These are phyloP conservation scores for Dromius quadrimaculatus DNA, from an alignment of 2,888 invertebrate genomes.

Conservation along the genomic window DNA sequence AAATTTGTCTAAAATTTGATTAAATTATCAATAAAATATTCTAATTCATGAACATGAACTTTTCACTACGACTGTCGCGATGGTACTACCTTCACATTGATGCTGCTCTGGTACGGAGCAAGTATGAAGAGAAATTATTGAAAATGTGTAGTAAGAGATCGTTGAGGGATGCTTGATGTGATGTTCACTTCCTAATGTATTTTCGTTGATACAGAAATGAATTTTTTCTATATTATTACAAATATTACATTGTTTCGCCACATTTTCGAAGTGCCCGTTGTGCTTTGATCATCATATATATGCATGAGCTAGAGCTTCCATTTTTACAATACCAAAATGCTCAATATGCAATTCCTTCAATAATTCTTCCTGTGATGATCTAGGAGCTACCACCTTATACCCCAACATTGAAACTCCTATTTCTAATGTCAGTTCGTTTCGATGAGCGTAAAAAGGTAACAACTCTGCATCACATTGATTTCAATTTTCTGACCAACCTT, in stretches of 20 bases:
- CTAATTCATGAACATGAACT: too few relatives aligned
- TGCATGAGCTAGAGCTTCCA: slow-evolving; percentile 44
- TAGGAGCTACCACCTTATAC: slow-evolving; percentile 39
- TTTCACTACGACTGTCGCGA: too few relatives aligned
- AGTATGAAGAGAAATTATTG: too few relatives aligned
- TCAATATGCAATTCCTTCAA: slow-evolving; percentile 48
- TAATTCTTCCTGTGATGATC: slow-evolving; percentile 7
- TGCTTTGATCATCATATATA: slow-evolving; percentile 53
- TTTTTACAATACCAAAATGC: slow-evolving; percentile 50
- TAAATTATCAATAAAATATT: too few relatives aligned
- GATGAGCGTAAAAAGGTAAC: slow-evolving; percentile 36
- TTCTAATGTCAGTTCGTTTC: slow-evolving; percentile 40
- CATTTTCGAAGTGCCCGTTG: not conserved
- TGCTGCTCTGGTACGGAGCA: too few relatives aligned
- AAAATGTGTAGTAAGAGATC: too few relatives aligned
- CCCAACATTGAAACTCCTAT: slow-evolving; percentile 48
- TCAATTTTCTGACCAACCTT: not conserved
- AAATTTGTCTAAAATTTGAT: too few relatives aligned
- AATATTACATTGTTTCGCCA: slow-evolving; percentile 34
- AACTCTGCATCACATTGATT: not conserved
- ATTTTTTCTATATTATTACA: slow-evolving; percentile 47
- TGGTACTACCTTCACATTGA: too few relatives aligned
- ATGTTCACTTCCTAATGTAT: too few relatives aligned
- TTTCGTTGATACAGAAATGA: too few relatives aligned
- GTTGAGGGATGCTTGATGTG: too few relatives aligned